Evolutionary conservation across 1,140 invertebrate species (phyloP).

Genomic region (Tachypleus tridentatus): DNA sequence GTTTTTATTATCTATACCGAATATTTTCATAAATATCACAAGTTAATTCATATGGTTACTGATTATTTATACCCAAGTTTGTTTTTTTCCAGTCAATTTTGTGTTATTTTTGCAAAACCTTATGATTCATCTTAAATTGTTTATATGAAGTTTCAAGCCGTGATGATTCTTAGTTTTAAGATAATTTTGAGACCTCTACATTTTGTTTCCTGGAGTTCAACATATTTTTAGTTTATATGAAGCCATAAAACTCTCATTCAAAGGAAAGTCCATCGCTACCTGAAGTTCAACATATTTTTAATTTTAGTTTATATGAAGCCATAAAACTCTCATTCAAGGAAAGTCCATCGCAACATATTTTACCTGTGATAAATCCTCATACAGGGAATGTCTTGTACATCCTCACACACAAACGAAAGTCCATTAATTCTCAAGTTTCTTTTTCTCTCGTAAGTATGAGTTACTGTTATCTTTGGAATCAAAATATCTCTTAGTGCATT

Average conservation of each 20-base stretch:
- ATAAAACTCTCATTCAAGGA: constrained; percentile 78
- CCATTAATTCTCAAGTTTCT: constrained; percentile 93
- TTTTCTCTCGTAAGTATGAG: constrained; percentile 80
- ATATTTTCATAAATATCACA: no score
- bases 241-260: constrained; percentile 81
- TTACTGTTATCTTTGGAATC: no score
- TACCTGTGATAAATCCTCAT: constrained; percentile 88
- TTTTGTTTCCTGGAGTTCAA: constrained; percentile 49
- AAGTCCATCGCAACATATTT: constrained; percentile 92
- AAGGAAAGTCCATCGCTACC: constrained; percentile 93
- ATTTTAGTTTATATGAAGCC: constrained; percentile 63
- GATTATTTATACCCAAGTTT: no score
- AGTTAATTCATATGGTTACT: no score
- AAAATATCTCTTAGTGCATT: no score
- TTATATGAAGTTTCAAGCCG: no score
- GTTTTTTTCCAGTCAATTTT: no score
- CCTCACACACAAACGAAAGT: constrained; percentile 97
- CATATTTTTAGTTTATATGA: constrained; percentile 53
- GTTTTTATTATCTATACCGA: no score
- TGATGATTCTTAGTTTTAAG: no score
- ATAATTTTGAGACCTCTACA: no score
- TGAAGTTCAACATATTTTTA: constrained; percentile 29
- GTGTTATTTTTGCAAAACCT: no score
- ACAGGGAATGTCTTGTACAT: constrained; percentile 99
- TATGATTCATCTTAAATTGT: no score